Base-by-base conservation (phyloP, 2,113 vertebrate genomes). In the Lamprologus speciosus region DNA sequence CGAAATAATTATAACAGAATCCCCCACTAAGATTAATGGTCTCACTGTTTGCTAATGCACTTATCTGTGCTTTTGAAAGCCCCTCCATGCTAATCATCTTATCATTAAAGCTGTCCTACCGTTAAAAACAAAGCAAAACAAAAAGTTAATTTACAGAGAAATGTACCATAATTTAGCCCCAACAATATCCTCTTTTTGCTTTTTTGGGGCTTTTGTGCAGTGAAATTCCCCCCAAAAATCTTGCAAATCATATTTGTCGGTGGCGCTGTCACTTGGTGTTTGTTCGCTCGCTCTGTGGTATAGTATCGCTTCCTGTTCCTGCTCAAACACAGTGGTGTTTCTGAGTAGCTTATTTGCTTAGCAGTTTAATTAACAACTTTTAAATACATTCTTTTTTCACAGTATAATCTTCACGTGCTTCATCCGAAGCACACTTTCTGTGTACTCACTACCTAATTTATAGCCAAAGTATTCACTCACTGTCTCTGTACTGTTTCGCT, bases 1-100 rank as follows among this genome's bases (percentile, higher is more conserved):
- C 7, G 4, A 83, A 89, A 87, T 89, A 86, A 85, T 84, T 78
- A 87, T 65, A 87, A 79, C 54, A 80, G 26, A 89, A 81, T 85
- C 23, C 28, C 82, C 68, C 10, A 8, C 31, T 8, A 87, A 58
- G 82, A 89, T 50, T 68, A 14, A 82, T 58, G 42, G 50, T 84
- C 88, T 54, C 8, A 73, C 65, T 86, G 55, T 78, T 81, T 68
- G 65, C 31, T 82, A 84, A 89, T 85, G 58, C 83, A 83, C 45
- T 80, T 81, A 55, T 89, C 83, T 89, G 83, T 82, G 80, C 53
- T 26, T 80, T 57, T 83, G 47, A 85, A 58, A 80, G 19, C 58
- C 37, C 40, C 50, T 45, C 57, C 80, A 68, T 23, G 57, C 54
- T 54, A 28, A 33, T 45, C 37, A 31, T 31, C 12, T 16, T 42